Evolutionary conservation across 2,888 invertebrate species (phyloP).

Genomic region (Tachina lurida): DNA sequence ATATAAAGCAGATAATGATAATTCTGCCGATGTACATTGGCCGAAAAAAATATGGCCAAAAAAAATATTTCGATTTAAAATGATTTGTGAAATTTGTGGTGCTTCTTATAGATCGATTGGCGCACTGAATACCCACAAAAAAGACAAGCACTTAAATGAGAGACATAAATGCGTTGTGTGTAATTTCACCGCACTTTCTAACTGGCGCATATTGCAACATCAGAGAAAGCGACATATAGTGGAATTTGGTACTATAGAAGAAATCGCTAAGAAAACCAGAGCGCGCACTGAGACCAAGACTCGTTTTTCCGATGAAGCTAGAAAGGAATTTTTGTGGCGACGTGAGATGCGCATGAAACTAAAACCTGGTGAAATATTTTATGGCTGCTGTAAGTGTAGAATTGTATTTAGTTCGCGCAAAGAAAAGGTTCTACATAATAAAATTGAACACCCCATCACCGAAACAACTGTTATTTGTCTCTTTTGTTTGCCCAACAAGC

Average conservation of each 20-base stretch:
- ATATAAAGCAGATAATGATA: background rate
- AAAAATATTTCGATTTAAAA: constrained; percentile 47
- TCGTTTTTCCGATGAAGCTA: constrained; percentile 47
- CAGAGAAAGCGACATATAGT: constrained; percentile 62
- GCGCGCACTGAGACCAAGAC: constrained; percentile 41
- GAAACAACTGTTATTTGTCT: constrained; percentile 56
- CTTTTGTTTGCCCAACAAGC: constrained; percentile 48
- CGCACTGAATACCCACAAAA: constrained; percentile 54
- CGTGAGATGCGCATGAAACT: constrained; percentile 52
- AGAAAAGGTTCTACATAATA: constrained; percentile 59
- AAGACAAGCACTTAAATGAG: constrained; percentile 62
- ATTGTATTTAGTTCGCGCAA: constrained; percentile 53
- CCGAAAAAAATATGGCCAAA: constrained; percentile 47
- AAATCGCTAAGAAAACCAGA: constrained; percentile 51
- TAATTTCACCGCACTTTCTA: constrained; percentile 51
- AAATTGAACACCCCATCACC: constrained; percentile 60
- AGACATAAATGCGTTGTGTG: constrained; percentile 59
- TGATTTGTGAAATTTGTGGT: constrained; percentile 65
- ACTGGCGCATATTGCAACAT: constrained; percentile 57
- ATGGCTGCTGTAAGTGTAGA: constrained; percentile 54
- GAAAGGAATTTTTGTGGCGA: constrained; percentile 56
- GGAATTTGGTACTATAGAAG: constrained; percentile 58
- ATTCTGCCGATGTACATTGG: background rate
- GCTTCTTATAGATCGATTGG: constrained; percentile 46
- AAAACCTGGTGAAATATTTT: constrained; percentile 58